These are phyloP conservation scores for Crocallis elinguaria DNA, from an alignment of 2,888 invertebrate species.

Conservation along the genomic window DNA sequence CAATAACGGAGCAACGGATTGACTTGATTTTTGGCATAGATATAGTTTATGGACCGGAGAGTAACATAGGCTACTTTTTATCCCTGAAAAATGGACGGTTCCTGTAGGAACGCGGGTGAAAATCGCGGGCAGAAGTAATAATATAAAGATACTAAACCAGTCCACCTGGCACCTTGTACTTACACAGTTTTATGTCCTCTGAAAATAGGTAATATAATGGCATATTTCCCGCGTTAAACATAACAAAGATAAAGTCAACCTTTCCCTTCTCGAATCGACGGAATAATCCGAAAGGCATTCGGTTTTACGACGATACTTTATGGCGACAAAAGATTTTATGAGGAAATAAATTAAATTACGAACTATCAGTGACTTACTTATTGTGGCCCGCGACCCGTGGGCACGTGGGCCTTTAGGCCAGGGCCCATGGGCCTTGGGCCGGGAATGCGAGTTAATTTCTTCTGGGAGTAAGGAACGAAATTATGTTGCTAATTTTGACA, in stretches of 20 bases:
- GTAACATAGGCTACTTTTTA: no score
- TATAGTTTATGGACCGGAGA: no score
- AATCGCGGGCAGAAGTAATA: no score
- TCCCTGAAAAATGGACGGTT: no score
- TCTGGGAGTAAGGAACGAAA: background rate
- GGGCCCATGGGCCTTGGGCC: no score
- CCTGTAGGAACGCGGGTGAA: no score
- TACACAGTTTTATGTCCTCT: conserved; percentile 13
- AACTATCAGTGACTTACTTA: conserved; percentile 40
- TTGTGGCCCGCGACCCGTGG: conserved; percentile 5
- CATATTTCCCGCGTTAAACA: conserved; percentile 15
- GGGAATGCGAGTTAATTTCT: conserved; percentile 2
- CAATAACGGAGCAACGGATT: no score
- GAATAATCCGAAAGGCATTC: conserved; percentile 28
- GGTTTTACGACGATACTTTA: conserved; percentile 48
- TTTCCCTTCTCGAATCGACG: conserved; percentile 17
- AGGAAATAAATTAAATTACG: conserved; percentile 52
- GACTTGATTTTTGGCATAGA: no score
- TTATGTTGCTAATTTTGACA: background rate
- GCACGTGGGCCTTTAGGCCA: no score
- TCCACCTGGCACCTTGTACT: conserved; percentile 15
- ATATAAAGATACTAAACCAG: conserved; percentile 7
- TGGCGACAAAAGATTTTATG: conserved; percentile 57
- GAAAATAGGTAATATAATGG: conserved; percentile 8
- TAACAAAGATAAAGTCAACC: conserved; percentile 26